Conservation (phyloP, 2,797 vertebrate genomes). For the Lithobates sylvaticus region DNA sequence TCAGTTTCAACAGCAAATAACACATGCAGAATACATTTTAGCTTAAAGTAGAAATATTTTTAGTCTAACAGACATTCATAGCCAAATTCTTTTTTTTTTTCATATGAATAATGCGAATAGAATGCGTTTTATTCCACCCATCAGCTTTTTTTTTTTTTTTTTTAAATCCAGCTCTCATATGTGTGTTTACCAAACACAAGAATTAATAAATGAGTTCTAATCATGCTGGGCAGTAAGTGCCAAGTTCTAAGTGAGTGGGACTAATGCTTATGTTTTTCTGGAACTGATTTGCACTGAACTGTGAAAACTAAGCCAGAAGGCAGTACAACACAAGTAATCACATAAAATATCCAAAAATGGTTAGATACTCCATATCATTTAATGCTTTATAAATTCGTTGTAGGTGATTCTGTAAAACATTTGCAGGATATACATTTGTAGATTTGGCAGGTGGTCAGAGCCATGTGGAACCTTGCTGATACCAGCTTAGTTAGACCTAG, state of each 20-base stretch:
- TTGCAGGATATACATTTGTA: not conserved
- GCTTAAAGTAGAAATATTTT: not conserved
- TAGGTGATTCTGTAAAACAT: not conserved
- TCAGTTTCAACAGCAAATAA: conserved; percentile 26
- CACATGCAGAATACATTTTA: conserved; percentile 19
- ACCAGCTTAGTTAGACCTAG: not conserved
- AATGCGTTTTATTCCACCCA: not conserved
- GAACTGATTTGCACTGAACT: conserved; percentile 12
- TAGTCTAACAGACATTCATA: not conserved
- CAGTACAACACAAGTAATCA: conserved; percentile 3
- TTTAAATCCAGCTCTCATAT: conserved; percentile 24
- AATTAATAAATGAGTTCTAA: conserved; percentile 22
- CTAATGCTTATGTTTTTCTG: conserved; percentile 26
- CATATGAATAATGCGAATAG: too few relatives aligned
- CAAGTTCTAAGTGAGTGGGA: conserved; percentile 18
- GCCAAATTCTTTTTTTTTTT: conserved; percentile 3
- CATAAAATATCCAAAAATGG: not conserved
- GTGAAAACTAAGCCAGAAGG: conserved; percentile 13
- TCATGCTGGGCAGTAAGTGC: conserved; percentile 4
- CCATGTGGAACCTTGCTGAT: too few relatives aligned
- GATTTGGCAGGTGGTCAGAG: not conserved
- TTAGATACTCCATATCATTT: not conserved
- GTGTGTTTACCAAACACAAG: conserved; percentile 39
- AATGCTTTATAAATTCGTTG: not conserved
- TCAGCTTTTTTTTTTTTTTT: not conserved